Conservation (phyloP, 2,797 vertebrate species). For the Trachops cirrhosus region DNA sequence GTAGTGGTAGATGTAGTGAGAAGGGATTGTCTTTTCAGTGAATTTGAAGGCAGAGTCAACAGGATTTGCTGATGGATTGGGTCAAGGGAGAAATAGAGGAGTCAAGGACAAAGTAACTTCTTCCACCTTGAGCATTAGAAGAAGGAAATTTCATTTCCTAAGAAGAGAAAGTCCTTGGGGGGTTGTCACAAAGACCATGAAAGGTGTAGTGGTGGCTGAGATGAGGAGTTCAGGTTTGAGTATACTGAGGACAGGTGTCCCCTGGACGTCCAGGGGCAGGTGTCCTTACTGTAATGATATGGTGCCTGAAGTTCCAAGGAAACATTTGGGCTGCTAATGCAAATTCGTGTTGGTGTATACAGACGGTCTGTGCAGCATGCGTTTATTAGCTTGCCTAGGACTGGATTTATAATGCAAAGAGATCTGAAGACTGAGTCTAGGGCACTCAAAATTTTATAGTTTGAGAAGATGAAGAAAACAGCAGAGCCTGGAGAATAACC, state of each 20-base stretch:
- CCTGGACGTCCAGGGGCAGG: background rate
- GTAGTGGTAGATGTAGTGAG: background rate
- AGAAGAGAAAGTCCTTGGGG: background rate
- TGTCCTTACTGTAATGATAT: background rate
- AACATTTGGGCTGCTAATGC: background rate
- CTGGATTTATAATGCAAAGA: background rate
- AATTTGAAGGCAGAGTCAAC: background rate
- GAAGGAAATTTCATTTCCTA: background rate
- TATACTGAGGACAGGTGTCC: background rate
- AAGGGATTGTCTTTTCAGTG: background rate
- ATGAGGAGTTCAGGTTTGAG: background rate
- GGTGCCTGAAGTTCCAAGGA: background rate
- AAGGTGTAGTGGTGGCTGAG: background rate
- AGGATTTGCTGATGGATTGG: background rate
- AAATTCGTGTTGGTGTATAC: background rate
- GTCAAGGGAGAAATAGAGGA: background rate
- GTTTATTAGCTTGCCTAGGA: background rate
- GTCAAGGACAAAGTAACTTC: background rate
- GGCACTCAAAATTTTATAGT: background rate
- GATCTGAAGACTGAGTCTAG: background rate
- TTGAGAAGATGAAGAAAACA: conserved; percentile 18
- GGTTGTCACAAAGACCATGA: background rate
- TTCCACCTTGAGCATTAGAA: background rate
- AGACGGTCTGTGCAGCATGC: background rate
- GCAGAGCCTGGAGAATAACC: background rate